A percentile compares a stretch with the other conserved stretches of the same genome.
Evolutionary conservation across 2,888 invertebrate species (phyloP).

Genomic region (Pelosia muscerda): DNA sequence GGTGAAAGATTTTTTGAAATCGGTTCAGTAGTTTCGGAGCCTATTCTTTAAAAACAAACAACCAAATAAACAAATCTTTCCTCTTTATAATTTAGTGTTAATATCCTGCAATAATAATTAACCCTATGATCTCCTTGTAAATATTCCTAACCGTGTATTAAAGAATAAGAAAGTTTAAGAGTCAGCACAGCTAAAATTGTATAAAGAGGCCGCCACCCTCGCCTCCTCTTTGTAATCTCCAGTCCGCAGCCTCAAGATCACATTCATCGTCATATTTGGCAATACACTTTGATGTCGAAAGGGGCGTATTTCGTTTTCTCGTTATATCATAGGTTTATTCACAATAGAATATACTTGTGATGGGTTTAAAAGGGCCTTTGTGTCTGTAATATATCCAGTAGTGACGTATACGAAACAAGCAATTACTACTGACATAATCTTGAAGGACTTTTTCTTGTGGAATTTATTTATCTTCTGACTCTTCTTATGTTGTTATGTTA

Average conservation of each 20-base stretch:
- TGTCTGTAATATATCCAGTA: background rate
- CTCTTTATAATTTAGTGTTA: too few species aligned
- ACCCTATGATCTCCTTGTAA: too few species aligned
- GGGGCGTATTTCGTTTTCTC: conserved; percentile 49
- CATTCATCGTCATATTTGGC: conserved; percentile 9
- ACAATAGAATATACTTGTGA: conserved; percentile 47
- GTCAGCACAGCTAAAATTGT: background rate
- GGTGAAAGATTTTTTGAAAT: too few species aligned
- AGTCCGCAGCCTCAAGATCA: conserved; percentile 14
- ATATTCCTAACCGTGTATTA: too few species aligned
- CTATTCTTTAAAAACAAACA: too few species aligned
- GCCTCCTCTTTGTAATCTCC: conserved; percentile 15
- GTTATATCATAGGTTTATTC: conserved; percentile 40
- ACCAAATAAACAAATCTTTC: too few species aligned
- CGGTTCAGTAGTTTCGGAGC: too few species aligned
- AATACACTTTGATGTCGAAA: conserved; percentile 54
- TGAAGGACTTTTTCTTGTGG: background rate
- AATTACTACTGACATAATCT: background rate
- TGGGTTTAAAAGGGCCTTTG: conserved; percentile 25
- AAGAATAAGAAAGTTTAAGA: background rate
- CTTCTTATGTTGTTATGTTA: too few species aligned
- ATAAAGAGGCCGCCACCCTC: background rate
- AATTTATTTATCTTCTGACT: too few species aligned
- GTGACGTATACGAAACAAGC: background rate
- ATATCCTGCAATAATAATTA: too few species aligned